Conservation (phyloP, 2,113 vertebrate species). For the Lates calcarifer region DNA sequence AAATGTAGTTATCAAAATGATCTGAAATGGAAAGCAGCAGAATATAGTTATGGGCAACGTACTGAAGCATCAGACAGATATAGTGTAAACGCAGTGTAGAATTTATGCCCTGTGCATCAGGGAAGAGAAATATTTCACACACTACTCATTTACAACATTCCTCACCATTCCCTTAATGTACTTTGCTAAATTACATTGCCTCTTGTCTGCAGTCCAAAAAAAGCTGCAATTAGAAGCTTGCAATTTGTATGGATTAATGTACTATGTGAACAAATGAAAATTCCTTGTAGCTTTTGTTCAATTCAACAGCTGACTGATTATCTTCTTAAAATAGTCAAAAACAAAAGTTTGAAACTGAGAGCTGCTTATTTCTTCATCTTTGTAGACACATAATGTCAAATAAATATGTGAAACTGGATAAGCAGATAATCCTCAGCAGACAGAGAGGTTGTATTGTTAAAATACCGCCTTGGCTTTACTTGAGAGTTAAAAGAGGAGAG, state of each 20-base stretch:
- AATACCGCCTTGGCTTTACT: slow-evolving; percentile 33
- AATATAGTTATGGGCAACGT: slow-evolving; percentile 6
- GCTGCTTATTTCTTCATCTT: slow-evolving; percentile 26
- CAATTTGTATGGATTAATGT: slow-evolving; percentile 13
- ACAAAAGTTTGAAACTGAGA: slow-evolving; percentile 17
- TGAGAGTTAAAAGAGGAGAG: slow-evolving; percentile 12
- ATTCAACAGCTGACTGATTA: slow-evolving; percentile 27
- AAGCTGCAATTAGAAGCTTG: slow-evolving; percentile 1
- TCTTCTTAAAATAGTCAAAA: background rate
- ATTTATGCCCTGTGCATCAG: slow-evolving; percentile 14
- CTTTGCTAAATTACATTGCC: slow-evolving; percentile 4
- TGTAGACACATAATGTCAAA: slow-evolving; percentile 1
- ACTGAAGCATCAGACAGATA: background rate
- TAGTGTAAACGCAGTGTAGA: background rate
- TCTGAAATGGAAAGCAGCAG: background rate
- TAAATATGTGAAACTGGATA: slow-evolving; percentile 37
- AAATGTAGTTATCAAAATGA: slow-evolving; percentile 8
- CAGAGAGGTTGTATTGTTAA: background rate
- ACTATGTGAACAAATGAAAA: slow-evolving; percentile 20
- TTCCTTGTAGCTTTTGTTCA: slow-evolving; percentile 26
- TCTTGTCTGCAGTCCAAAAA: slow-evolving; percentile 13
- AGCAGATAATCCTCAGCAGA: slow-evolving; percentile 38
- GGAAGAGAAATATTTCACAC: slow-evolving; percentile 7
- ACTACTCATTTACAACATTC: background rate
- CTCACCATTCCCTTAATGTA: background rate